Percentiles rank a stretch among this genome's conserved stretches.
phyloP scores from a whole-genome alignment of 2,888 invertebrate genomes.

The Acanthopleura granulata region DNA sequence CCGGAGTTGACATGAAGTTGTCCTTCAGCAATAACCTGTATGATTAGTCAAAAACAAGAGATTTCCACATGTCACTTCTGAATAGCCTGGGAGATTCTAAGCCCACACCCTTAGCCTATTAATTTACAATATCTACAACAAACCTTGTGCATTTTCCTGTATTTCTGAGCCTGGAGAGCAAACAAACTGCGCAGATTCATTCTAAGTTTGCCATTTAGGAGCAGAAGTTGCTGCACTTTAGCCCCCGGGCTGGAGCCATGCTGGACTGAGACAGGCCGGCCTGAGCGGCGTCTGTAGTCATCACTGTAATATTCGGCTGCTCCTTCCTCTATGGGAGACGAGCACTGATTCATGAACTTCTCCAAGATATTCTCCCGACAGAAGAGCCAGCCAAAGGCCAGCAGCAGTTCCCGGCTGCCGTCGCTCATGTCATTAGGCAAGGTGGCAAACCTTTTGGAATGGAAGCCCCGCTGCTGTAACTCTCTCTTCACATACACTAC shows the following conservation, averaged over 20 bases:
- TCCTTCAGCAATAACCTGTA: too few relatives aligned
- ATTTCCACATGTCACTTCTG: too few relatives aligned
- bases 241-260: conserved; percentile 25
- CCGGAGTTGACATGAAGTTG: too few relatives aligned
- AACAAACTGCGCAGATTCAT: conserved; percentile 55
- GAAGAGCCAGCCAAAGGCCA: conserved; percentile 65
- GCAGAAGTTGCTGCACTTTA: conserved; percentile 55
- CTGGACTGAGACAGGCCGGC: neutral
- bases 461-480: conserved; percentile 58
- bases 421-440: conserved; percentile 53
- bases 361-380: conserved; percentile 57
- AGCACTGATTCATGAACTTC: conserved; percentile 53
- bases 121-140: too few relatives aligned
- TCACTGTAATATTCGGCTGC: neutral
- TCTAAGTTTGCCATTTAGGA: conserved; percentile 62
- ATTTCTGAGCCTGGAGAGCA: conserved; percentile 50
- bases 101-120: too few relatives aligned
- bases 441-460: conserved; percentile 49
- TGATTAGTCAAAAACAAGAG: too few relatives aligned
- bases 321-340: conserved; percentile 41
- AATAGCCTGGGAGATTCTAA: too few relatives aligned
- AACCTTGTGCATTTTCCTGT: conserved; percentile 53
- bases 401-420: conserved; percentile 63
- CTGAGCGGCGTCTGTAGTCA: neutral
- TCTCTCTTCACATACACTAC: conserved; percentile 60